Evolutionary conservation across 2,888 invertebrate species (phyloP), one percentile per base, ranked within the genome.

Genomic region (Brenthis ino): DNA sequence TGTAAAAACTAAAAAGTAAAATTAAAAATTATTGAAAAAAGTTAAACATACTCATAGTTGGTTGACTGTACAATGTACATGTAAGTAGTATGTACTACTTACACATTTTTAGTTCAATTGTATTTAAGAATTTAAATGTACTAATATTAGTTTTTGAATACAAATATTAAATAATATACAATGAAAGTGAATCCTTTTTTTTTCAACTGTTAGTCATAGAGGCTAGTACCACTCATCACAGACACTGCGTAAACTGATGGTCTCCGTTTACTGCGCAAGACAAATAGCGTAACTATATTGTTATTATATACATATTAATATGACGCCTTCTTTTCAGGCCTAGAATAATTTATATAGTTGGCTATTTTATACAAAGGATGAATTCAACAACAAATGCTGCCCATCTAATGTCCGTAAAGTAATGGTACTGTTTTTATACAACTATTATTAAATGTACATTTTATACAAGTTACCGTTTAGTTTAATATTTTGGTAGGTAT

Each of bases 401-500:
- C 85, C 85, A 82, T 83, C 81, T 85, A 80, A 76, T 78, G 79
- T 80, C 80, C 79, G 78, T 77, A 78, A 80, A 77, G 83, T 85
- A 80, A 87, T 88, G 85, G 84, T 88, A 91, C 89, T 88, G 87
- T 91, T 91, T 60, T 91, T 91, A 91, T 91, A 92, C 86, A 78
- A 80, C 76, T 79, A 80, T 77, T 77, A 79, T 76, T 75, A 77
- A 87, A 81, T 91, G 89, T 91, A 91, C 87, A 89, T 90, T 91
- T 91, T 92, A 91, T 91, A 93, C 91, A 87, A 92, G 92, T 93
- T 92, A 93, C 92, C 92, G 84, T 86, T 87, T 91, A 91, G 89
- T 87, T 81, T 91, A 89, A 89, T 88, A 82, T 86, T 87, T 90
- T 88, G 85, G 86, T 91, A 91, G 87, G 82, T 85, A 83, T 83